Percentiles rank a stretch among this genome's conserved stretches.
phyloP scores from a whole-genome alignment of 2,113 vertebrate genomes.

The Anguilla rostrata region DNA sequence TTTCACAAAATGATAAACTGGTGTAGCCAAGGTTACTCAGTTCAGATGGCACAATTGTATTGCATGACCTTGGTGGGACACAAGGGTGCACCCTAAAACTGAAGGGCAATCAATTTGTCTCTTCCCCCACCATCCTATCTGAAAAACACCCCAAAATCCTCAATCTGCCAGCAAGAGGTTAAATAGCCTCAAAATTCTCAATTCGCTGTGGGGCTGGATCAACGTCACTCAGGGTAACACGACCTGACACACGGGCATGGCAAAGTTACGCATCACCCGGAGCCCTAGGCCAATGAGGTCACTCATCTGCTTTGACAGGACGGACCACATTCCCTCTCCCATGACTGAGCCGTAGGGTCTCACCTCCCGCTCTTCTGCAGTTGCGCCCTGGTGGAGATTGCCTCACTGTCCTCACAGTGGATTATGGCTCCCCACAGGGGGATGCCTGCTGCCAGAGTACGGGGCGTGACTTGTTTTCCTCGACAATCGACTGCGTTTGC shows the following conservation, averaged over 20 bases:
- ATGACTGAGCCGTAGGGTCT: too few relatives aligned
- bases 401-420: neutral
- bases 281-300: neutral
- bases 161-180: neutral
- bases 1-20: neutral
- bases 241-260: conserved; percentile 2
- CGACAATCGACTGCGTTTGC: too few relatives aligned
- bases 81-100: neutral
- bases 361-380: too few relatives aligned
- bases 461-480: neutral
- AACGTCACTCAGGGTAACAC: conserved; percentile 18
- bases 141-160: too few relatives aligned
- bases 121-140: too few relatives aligned
- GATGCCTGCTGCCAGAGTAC: neutral
- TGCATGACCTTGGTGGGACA: neutral
- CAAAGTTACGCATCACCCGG: conserved; percentile 8
- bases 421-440: neutral
- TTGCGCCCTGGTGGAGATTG: too few relatives aligned
- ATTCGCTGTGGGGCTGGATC: neutral
- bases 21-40: neutral
- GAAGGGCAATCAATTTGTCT: neutral
- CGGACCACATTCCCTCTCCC: too few relatives aligned
- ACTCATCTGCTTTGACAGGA: too few relatives aligned
- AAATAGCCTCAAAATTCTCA: conserved; percentile 3
- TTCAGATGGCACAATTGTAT: too few relatives aligned